A percentile compares a stretch with the other conserved stretches of the same genome.
These are phyloP conservation scores for Anastrepha ludens DNA, from an alignment of 1,140 invertebrate genomes.

Conservation along the genomic window DNA sequence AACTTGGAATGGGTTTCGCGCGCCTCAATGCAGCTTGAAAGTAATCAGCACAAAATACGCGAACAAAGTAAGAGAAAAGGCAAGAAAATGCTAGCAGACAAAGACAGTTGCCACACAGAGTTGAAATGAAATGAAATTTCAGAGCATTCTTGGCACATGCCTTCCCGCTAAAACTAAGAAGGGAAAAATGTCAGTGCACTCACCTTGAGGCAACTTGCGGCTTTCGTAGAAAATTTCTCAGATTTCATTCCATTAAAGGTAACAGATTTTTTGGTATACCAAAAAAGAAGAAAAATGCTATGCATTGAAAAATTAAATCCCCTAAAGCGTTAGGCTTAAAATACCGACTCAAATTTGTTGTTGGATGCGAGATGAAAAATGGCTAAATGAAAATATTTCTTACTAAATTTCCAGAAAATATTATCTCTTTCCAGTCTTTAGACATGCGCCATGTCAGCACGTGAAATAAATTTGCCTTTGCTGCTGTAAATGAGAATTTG, in stretches of 20 bases:
- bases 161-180: background rate
- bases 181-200: background rate
- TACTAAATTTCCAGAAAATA: background rate
- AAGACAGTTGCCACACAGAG: background rate
- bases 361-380: background rate
- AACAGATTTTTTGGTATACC: background rate
- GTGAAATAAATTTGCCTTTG: too few species aligned
- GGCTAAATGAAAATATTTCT: background rate
- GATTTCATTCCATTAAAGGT: slow-evolving; percentile 21
- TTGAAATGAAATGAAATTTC: background rate
- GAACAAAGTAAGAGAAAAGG: background rate
- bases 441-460: too few species aligned
- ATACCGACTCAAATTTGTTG: background rate
- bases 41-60: background rate
- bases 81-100: background rate
- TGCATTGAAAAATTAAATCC: too few species aligned
- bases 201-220: background rate
- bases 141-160: background rate
- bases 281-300: background rate
- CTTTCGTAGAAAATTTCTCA: background rate
- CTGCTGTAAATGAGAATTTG: background rate
- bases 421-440: background rate
- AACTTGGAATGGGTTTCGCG: background rate
- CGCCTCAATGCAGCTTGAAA: background rate
- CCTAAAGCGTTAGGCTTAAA: background rate